These are phyloP conservation scores for Argynnis bischoffii DNA, from an alignment of 2,888 invertebrate species.

Conservation along the genomic window DNA sequence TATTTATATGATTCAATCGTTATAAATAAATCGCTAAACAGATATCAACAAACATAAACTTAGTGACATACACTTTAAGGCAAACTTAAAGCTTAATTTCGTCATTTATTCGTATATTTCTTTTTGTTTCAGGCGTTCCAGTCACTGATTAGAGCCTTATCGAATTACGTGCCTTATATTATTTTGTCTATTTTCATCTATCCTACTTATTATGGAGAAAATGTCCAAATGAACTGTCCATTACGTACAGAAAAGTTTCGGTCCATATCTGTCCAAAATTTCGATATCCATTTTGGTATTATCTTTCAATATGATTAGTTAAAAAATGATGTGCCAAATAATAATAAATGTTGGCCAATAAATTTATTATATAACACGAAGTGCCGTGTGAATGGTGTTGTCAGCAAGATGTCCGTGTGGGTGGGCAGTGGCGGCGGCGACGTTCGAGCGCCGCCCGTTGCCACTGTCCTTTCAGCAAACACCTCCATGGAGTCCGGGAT, in stretches of 20 bases:
- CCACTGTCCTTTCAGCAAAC: constrained; percentile 73
- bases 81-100: too few relatives aligned
- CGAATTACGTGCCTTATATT: constrained; percentile 65
- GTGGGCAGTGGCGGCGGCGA: constrained; percentile 71
- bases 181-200: constrained; percentile 43
- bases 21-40: too few relatives aligned
- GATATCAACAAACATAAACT: too few relatives aligned
- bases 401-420: constrained; percentile 74
- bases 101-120: not conserved
- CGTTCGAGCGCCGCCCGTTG: constrained; percentile 59
- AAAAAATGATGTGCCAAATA: constrained; percentile 22
- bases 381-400: constrained; percentile 71
- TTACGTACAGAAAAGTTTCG: constrained; percentile 33
- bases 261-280: constrained; percentile 43
- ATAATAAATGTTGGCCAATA: constrained; percentile 24
- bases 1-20: too few relatives aligned
- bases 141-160: constrained; percentile 49
- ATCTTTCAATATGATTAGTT: constrained; percentile 9
- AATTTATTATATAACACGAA: constrained; percentile 28
- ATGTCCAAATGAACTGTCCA: constrained; percentile 40
- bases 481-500: constrained; percentile 85
- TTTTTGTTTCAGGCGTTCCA: constrained; percentile 61
- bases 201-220: constrained; percentile 18
- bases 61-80: too few relatives aligned
- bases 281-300: constrained; percentile 20